A percentile compares a stretch with the other conserved stretches of the same genome.
Evolutionary conservation across 2,888 invertebrate species (phyloP).

Genomic region (Aspidiotus rigidus): DNA sequence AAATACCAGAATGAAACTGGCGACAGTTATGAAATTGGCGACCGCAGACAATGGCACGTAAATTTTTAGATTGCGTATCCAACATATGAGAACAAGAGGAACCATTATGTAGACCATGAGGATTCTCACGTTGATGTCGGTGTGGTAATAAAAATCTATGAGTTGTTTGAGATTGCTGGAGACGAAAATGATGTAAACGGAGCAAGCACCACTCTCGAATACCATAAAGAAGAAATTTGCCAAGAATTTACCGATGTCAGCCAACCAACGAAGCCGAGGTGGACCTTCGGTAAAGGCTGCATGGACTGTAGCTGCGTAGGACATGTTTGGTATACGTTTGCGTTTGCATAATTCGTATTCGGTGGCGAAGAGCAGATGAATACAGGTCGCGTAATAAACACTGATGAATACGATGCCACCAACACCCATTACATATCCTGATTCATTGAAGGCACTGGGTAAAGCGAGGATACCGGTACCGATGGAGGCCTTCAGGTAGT

Average conservation of each 20-base stretch:
- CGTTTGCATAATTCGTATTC: slow-evolving; percentile 47
- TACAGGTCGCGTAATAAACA: slow-evolving; percentile 83
- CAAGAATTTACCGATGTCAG: slow-evolving; percentile 50
- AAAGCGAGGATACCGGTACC: slow-evolving; percentile 88
- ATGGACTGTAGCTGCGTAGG: slow-evolving; percentile 72
- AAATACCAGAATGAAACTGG: slow-evolving; percentile 73
- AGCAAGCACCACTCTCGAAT: slow-evolving; percentile 91
- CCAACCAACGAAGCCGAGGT: background rate
- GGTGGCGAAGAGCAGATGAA: slow-evolving; percentile 64
- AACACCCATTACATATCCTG: slow-evolving; percentile 70
- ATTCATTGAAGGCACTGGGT: slow-evolving; percentile 74
- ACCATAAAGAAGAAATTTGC: slow-evolving; percentile 66
- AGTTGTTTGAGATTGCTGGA: slow-evolving; percentile 61
- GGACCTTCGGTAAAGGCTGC: slow-evolving; percentile 71
- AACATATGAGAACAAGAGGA: slow-evolving; percentile 63
- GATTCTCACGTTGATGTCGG: slow-evolving; percentile 35
- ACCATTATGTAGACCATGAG: slow-evolving; percentile 40
- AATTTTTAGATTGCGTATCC: slow-evolving; percentile 71
- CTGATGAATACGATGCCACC: slow-evolving; percentile 76
- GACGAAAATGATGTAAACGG: slow-evolving; percentile 90
- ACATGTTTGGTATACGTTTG: slow-evolving; percentile 53
- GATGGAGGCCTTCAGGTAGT: slow-evolving; percentile 77
- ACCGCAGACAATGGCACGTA: slow-evolving; percentile 81
- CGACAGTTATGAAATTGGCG: slow-evolving; percentile 73
- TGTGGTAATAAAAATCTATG: slow-evolving; percentile 16